These are phyloP conservation scores for Pachyuromys duprasi DNA, from an alignment of 2,797 vertebrate genomes.

Conservation along the genomic window DNA sequence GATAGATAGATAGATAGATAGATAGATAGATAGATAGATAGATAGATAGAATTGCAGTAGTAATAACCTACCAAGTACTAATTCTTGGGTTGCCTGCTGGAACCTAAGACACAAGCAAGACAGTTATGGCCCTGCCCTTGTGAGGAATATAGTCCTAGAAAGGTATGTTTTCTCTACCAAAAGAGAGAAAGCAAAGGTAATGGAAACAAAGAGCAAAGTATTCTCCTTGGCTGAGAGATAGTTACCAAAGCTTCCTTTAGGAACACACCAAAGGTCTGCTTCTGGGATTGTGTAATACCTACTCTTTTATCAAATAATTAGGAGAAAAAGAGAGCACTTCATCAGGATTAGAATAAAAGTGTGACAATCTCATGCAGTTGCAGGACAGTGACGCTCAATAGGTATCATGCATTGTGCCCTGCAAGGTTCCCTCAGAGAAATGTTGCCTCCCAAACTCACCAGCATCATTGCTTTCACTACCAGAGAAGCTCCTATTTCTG, in stretches of 20 bases:
- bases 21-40: background rate
- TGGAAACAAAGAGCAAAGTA: background rate
- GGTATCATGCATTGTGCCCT: background rate
- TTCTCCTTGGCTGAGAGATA: background rate
- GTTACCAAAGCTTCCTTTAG: conserved; percentile 13
- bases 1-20: background rate
- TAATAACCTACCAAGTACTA: background rate
- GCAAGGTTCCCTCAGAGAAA: background rate
- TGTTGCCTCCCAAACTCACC: background rate
- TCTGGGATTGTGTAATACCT: background rate
- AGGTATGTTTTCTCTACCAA: background rate
- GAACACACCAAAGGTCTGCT: background rate
- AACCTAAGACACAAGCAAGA: background rate
- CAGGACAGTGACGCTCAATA: background rate
- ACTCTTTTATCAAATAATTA: background rate
- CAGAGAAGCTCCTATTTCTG: background rate
- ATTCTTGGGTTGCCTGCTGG: background rate
- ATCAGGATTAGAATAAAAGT: background rate
- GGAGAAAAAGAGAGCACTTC: background rate
- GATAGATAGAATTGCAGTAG: background rate
- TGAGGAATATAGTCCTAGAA: background rate
- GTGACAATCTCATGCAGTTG: background rate
- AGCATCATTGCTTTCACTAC: background rate
- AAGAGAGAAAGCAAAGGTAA: background rate
- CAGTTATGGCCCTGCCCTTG: background rate